phyloP scores from a whole-genome alignment of 30 jellyfish, hydroid and myxozoan genomes.

The Rhopilema esculentum region DNA sequence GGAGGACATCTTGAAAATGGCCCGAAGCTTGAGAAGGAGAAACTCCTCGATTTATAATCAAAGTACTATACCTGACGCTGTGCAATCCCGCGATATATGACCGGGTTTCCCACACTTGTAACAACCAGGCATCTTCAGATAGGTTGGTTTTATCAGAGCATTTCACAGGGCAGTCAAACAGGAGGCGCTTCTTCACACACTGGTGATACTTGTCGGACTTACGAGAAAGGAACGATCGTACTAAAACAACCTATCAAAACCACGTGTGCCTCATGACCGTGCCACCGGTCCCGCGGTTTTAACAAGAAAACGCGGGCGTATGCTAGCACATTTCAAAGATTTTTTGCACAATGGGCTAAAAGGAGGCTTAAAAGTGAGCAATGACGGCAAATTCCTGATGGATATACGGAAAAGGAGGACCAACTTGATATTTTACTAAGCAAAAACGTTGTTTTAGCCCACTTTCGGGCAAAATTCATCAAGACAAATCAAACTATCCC shows the following conservation, averaged over 20 bases:
- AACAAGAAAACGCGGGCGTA: not conserved
- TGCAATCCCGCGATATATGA: constrained; percentile 80
- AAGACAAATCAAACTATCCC: no score
- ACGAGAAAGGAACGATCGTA: constrained; percentile 36
- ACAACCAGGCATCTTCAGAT: constrained; percentile 75
- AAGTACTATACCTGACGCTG: constrained; percentile 40
- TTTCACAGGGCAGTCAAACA: not conserved
- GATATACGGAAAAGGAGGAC: no score
- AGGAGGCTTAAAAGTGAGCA: no score
- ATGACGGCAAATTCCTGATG: no score
- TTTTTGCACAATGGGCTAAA: no score
- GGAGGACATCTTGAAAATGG: constrained; percentile 29
- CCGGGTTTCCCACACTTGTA: constrained; percentile 94
- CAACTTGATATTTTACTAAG: no score
- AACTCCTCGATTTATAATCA: not conserved
- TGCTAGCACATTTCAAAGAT: not conserved
- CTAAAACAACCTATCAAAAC: constrained; percentile 4
- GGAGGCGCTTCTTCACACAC: not conserved
- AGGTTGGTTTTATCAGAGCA: not conserved
- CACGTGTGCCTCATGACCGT: constrained; percentile 38
- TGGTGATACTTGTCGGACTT: not conserved
- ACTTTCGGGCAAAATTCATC: no score
- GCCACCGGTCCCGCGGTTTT: constrained; percentile 21
- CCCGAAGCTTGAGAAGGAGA: not conserved
- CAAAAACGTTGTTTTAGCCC: no score